These are phyloP conservation scores for Myrmecophaga tridactyla DNA, from an alignment of 2,113 vertebrate genomes.

Conservation along the genomic window DNA sequence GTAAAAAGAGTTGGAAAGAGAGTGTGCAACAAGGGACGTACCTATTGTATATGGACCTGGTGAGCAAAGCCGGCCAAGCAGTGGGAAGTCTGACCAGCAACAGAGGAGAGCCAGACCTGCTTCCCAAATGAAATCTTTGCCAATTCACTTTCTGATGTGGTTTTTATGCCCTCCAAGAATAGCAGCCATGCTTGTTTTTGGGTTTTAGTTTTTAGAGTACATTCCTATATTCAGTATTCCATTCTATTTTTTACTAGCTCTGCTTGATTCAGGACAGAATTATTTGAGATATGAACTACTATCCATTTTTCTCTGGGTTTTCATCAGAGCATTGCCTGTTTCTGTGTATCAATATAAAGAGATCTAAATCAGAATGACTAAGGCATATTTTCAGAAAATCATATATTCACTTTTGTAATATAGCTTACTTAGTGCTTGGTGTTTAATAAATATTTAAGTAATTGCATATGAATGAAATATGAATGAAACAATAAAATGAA, in stretches of 20 bases:
- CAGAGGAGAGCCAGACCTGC: neutral
- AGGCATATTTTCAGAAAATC: neutral
- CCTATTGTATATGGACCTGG: neutral
- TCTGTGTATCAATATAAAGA: neutral
- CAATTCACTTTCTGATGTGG: neutral
- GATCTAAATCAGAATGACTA: constrained; percentile 7
- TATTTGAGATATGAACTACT: neutral
- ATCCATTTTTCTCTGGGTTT: neutral
- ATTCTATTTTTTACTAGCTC: neutral
- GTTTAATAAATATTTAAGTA: neutral
- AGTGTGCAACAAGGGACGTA: neutral
- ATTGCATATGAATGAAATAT: neutral
- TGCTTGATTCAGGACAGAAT: neutral
- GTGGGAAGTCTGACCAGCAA: neutral
- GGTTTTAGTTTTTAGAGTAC: neutral
- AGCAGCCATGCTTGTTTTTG: neutral
- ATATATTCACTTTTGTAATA: neutral
- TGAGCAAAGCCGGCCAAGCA: neutral
- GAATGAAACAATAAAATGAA: too few relatives aligned
- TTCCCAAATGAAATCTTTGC: accelerated
- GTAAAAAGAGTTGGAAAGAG: constrained; percentile 12
- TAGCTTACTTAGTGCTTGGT: neutral
- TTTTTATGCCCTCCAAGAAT: neutral
- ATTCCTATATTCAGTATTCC: neutral
- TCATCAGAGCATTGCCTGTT: neutral